Evolutionary conservation across 2,797 vertebrate species (phyloP), one percentile per base, ranked within the genome.

Genomic region (Tenualosa ilisha): DNA sequence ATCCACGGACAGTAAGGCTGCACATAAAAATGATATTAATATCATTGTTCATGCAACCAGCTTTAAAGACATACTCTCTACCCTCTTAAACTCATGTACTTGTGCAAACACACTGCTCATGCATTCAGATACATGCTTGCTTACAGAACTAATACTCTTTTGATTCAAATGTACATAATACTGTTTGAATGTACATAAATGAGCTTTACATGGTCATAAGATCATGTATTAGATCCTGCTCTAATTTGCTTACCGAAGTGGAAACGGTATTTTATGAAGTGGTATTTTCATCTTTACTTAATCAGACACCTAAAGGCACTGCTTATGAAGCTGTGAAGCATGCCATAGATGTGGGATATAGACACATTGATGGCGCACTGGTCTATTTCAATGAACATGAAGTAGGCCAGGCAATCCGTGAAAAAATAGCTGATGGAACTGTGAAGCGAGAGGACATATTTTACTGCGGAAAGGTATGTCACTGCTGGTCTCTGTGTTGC

Each of bases 401-500:
- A 86, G 96, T 99, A 13, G 98, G 98, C 26, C 94, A 97, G 88
- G 98, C 97, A 82, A 97, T 98, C 85, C 92, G 93, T 17, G 97
- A 98, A 61, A 98, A 97, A 93, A 97, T 98, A 72, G 93, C 95
- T n/a, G 97, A 99, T 88, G 97, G 97, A 56, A 97, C 91, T 6
- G 94, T 98, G 84, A 97, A 90, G 85, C 91, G 97, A 91, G 96
- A 98, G 87, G 97, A 98, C 46, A 95, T 99, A 82, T 99, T 97
- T 92, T 99, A 98, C 92, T 99, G 98, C 22, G 97, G 98, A 88
- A 99, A 99, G 96, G 98, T 99, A 0, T 12, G 84, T 85, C 1
- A 15, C 13, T 83, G 9, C 63, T 20, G 3, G 20, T 56, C 6
- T 1, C 11, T 56, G 17, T 53, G 15, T 37, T 63, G 15, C 13